Evolutionary conservation across 2,797 vertebrate genomes (phyloP), one percentile per base, ranked within the genome.

Genomic region (Pangasius djambal): DNA sequence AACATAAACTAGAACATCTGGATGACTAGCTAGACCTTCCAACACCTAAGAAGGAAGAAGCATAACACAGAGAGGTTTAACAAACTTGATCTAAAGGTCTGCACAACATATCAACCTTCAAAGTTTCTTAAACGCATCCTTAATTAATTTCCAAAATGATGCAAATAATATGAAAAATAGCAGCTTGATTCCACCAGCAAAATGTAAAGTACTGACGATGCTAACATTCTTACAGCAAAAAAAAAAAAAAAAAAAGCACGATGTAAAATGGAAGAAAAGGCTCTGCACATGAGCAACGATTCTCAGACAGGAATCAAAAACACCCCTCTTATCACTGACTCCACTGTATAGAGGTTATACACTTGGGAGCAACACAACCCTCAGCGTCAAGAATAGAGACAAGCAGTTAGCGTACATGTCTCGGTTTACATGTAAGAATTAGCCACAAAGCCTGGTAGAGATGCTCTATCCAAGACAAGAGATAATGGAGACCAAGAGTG

Each of bases 371-470:
- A 83, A 57, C 52, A 57, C 40, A 83, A 88, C 50, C 37, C 25
- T 84, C 40, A 15, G 20, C 28, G 77, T 89, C 90, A 88, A 89
- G 85, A 77, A 89, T 85, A 86, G 7, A 63, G n/a, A 59, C 59
- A 86, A 84, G 22, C 48, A 40, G 85, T 55, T 78, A 89, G 85
- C 75, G 63, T 37, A 86, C 20, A 34, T 85, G n/a, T 87, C 78
- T 87, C 65, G 8, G 87, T 87, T 86, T 87, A 83, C 63, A 83
- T 88, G 75, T 67, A 88, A 74, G 86, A 90, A 88, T 86, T 67
- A 85, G 81, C 88, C 86, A 72, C 87, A 88, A 75, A 48, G 25
- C 84, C 67, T 48, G 70, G 83, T 10, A 83, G 55, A 77, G 34
- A 65, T 74, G 74, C 82, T 90, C 74, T 69, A 74, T 34, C 63